Evolutionary conservation across 2,888 invertebrate genomes (phyloP).

Genomic region (Rotaria magnacalcarata): DNA sequence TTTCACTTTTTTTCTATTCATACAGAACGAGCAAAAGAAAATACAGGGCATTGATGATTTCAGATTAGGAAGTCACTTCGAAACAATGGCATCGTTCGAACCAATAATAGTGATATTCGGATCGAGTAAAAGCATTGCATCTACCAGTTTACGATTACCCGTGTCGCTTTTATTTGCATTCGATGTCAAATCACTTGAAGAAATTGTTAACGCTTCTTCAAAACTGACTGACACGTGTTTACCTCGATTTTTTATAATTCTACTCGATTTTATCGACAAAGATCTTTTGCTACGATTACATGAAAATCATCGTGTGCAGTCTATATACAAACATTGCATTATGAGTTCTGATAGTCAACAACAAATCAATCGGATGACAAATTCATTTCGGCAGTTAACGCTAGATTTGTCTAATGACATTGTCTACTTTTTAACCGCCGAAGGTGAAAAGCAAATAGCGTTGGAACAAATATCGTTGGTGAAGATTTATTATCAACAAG

Average conservation of each 20-base stretch:
- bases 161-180: background rate
- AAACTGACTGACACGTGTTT: background rate
- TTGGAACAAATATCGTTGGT: background rate
- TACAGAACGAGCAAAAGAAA: background rate
- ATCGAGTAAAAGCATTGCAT: background rate
- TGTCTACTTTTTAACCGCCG: background rate
- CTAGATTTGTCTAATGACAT: background rate
- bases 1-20: background rate
- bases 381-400: background rate
- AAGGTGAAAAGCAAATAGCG: background rate
- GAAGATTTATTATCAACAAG: background rate
- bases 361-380: background rate
- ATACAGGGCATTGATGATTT: background rate
- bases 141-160: background rate
- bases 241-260: background rate
- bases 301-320: background rate
- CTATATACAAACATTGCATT: background rate
- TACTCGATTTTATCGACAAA: background rate
- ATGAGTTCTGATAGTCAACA: background rate
- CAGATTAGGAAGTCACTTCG: background rate
- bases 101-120: background rate
- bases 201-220: background rate
- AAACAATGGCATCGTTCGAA: background rate
- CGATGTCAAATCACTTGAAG: background rate
- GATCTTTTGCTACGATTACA: background rate